Evolutionary conservation across 1,140 invertebrate genomes (phyloP), one percentile per base, ranked within the genome.

Genomic region (Cephus cinctus): DNA sequence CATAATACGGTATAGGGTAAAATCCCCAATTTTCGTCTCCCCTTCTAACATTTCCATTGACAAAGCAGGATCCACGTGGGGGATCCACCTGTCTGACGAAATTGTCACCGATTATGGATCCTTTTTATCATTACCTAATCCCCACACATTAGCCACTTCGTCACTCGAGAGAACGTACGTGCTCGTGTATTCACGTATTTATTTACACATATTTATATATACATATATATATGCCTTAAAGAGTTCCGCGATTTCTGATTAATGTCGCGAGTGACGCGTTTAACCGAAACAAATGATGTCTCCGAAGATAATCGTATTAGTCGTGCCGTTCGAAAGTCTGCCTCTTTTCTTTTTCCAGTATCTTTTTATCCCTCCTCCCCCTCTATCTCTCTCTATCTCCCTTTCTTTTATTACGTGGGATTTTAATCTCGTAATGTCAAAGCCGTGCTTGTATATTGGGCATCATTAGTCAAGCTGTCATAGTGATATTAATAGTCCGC

Each of bases 401-500:
- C 61, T 55, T 57, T 55, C 57, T 55, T 61, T 52, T 58, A 54
- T 56, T 67, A 56, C 56, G 55, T 27, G 48, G 61, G 65, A 68
- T 69, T 72, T 73, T 73, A 73, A 73, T 73, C 67, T 69, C 68
- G 69, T 74, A 74, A 74, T 74, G 67, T 74, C 69, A 70, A 71
- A 69, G 59, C 62, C 63, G 63, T 70, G 62, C 65, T 69, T 57
- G 54, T 59, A 56, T 63, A 65, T 69, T 56, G 63, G 49, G 62
- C 54, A 71, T 74, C 71, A 72, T 74, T 74, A 74, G 71, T 74
- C 71, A 74, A 74, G 22, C 71, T 71, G 71, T 74, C 71, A 74
- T 74, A 69, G 39, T 51, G 56, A 69, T 74, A 74, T 73, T 72
- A 74, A 74, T 74, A 74, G 71, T 71, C 56, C 52, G 57, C 52